Percentiles rank a stretch among this genome's conserved stretches.
These are phyloP conservation scores for Pogonomyrmex californicus DNA, from an alignment of 1,140 invertebrate genomes.

Conservation along the genomic window DNA sequence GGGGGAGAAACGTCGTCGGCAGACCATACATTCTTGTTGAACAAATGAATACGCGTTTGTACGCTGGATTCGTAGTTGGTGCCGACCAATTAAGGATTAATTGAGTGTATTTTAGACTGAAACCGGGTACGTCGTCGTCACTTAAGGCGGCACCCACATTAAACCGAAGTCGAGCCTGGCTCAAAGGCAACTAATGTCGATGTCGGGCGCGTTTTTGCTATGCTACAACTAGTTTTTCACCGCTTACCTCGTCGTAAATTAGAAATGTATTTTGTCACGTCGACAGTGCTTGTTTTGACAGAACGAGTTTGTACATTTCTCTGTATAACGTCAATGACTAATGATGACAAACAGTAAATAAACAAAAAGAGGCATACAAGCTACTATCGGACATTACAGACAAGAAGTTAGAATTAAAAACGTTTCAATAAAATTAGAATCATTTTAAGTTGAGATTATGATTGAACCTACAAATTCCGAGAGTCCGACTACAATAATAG, in stretches of 20 bases:
- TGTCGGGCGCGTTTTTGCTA: neutral
- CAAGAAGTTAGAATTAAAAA: neutral
- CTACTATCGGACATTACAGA: neutral
- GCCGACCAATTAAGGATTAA: constrained; percentile 76
- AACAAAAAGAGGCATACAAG: neutral
- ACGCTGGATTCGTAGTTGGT: constrained; percentile 73
- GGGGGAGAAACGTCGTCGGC: constrained; percentile 33
- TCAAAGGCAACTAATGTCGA: constrained; percentile 12
- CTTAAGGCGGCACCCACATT: constrained; percentile 70
- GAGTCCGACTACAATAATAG: neutral
- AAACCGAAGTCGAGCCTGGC: constrained; percentile 34
- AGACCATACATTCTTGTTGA: constrained; percentile 76
- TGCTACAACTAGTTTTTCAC: neutral
- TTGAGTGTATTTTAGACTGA: constrained; percentile 76
- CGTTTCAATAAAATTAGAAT: neutral
- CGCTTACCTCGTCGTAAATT: neutral
- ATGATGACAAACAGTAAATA: constrained; percentile 14
- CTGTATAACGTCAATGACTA: neutral
- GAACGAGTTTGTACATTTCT: neutral
- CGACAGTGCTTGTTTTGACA: neutral
- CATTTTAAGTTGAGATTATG: neutral
- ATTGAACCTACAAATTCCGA: neutral
- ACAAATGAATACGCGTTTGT: constrained; percentile 76
- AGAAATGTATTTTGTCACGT: neutral
- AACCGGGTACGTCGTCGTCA: constrained; percentile 74